phyloP scores from a whole-genome alignment of 2,888 invertebrate genomes.

The Monopis laevigella region DNA sequence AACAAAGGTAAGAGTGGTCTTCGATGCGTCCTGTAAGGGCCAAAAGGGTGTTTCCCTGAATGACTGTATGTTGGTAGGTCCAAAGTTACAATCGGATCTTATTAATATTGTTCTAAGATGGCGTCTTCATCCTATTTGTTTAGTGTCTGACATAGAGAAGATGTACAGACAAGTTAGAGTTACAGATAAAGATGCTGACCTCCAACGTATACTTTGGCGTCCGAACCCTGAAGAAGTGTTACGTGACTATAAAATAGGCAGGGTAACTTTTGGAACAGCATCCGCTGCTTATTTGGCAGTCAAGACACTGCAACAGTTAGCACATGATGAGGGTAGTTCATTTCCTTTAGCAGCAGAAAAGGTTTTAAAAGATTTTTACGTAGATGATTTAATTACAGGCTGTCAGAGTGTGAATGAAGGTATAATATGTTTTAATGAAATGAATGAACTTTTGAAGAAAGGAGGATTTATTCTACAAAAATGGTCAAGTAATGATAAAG shows the following conservation, averaged over 20 bases:
- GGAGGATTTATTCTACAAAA: conserved; percentile 28
- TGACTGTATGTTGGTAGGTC: conserved; percentile 22
- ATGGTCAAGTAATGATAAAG: conserved; percentile 21
- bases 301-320: conserved; percentile 22
- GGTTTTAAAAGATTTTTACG: conserved; percentile 20
- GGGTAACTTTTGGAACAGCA: conserved; percentile 25
- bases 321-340: conserved; percentile 20
- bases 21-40: conserved; percentile 21
- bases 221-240: conserved; percentile 15
- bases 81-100: conserved; percentile 23
- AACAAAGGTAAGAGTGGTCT: conserved; percentile 24
- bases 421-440: conserved; percentile 19
- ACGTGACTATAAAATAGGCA: conserved; percentile 19
- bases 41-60: conserved; percentile 23
- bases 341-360: conserved; percentile 21
- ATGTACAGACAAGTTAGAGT: conserved; percentile 28
- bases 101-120: conserved; percentile 24
- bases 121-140: conserved; percentile 19
- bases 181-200: conserved; percentile 20
- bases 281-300: conserved; percentile 26
- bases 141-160: conserved; percentile 25
- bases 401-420: conserved; percentile 20
- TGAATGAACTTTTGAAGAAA: conserved; percentile 19
- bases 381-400: conserved; percentile 23
- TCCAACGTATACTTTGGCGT: conserved; percentile 21